These are phyloP conservation scores for Ictalurus furcatus DNA, from an alignment of 2,113 vertebrate genomes.

Conservation along the genomic window DNA sequence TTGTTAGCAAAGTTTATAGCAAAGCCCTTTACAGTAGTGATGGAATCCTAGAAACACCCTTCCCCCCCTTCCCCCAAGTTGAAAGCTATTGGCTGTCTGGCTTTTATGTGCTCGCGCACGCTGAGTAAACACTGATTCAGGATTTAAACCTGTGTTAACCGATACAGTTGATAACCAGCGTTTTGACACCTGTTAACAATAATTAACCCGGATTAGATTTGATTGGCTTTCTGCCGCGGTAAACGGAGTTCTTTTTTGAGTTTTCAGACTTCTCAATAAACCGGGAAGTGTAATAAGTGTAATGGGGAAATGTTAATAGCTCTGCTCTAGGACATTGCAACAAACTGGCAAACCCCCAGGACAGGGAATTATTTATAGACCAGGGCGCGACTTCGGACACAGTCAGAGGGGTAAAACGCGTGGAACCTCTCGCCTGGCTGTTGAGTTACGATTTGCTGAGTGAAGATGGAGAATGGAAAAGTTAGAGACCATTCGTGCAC, in stretches of 20 bases:
- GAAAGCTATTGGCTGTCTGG: too few relatives aligned
- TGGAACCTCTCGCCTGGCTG: not conserved
- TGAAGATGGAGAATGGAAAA: not conserved
- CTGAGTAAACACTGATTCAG: too few relatives aligned
- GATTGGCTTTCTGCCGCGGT: not conserved
- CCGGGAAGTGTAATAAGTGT: not conserved
- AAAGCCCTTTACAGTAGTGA: too few relatives aligned
- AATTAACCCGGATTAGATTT: too few relatives aligned
- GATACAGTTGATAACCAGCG: too few relatives aligned
- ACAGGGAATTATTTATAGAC: not conserved
- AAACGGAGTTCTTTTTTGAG: too few relatives aligned
- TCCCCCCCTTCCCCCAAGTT: too few relatives aligned
- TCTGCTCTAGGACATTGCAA: not conserved
- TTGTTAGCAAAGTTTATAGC: too few relatives aligned
- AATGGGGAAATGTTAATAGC: not conserved
- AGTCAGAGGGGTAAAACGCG: not conserved
- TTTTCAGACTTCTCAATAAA: not conserved
- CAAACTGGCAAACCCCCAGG: not conserved
- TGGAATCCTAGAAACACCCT: too few relatives aligned
- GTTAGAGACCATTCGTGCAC: not conserved
- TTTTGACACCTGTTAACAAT: too few relatives aligned
- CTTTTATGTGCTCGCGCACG: too few relatives aligned
- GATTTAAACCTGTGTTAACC: too few relatives aligned
- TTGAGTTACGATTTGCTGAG: not conserved
- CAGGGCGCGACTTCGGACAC: not conserved